phyloP scores from a whole-genome alignment of 2,113 vertebrate species.

The Protobothrops mucrosquamatus region DNA sequence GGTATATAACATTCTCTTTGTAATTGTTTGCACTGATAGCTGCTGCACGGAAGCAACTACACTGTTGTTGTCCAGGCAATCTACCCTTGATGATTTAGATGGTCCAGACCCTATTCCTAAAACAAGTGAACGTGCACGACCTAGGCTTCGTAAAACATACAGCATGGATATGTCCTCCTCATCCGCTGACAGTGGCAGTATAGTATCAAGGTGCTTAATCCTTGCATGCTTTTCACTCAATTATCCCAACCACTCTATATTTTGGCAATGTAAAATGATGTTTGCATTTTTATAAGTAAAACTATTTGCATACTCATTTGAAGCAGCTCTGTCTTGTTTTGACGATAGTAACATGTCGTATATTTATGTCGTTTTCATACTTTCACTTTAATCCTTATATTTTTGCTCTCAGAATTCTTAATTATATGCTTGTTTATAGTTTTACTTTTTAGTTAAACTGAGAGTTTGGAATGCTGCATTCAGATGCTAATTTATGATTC shows the following conservation, averaged over 20 bases:
- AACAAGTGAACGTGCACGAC: slow-evolving; percentile 96
- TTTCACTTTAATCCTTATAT: neutral
- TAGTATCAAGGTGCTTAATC: slow-evolving; percentile 90
- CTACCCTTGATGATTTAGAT: slow-evolving; percentile 97
- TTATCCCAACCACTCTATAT: slow-evolving; percentile 42
- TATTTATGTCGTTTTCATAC: slow-evolving; percentile 28
- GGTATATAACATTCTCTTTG: slow-evolving; percentile 75
- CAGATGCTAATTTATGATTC: neutral
- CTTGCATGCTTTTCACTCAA: slow-evolving; percentile 73
- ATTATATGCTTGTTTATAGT: neutral
- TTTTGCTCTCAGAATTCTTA: neutral
- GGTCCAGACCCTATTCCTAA: slow-evolving; percentile 90
- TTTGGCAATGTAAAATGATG: slow-evolving; percentile 1
- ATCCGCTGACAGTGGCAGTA: slow-evolving; percentile 92
- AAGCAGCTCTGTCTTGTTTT: slow-evolving; percentile 21
- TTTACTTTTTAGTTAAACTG: neutral
- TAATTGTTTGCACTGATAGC: slow-evolving; percentile 85
- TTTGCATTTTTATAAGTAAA: neutral
- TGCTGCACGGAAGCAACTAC: slow-evolving; percentile 93
- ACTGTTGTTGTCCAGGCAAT: slow-evolving; percentile 94
- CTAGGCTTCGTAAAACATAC: slow-evolving; percentile 94
- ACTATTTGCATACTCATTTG: slow-evolving; percentile 33
- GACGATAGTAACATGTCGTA: neutral
- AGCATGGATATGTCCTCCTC: slow-evolving; percentile 92
- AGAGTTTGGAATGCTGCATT: slow-evolving; percentile 1